Evolutionary conservation across 53 echinoderm and acorn worm species (phyloP), one percentile per base, ranked within the genome.

Genomic region (Mesocentrotus franciscanus): DNA sequence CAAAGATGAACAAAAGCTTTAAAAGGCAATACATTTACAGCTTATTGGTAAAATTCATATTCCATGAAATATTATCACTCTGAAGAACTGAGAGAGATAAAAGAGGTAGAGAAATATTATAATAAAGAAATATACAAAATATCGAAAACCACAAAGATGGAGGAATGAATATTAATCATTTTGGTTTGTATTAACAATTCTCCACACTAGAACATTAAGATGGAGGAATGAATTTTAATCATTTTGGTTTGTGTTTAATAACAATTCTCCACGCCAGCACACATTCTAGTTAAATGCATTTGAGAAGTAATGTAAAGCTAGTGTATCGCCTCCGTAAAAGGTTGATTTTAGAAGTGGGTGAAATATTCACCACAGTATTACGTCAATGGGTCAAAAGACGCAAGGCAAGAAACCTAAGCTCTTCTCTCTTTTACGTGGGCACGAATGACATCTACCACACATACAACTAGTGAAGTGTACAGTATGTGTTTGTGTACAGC

Each of bases 291-390:
- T 8, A 39, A 84, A 84, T 27, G 30, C 10, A 84, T 49, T 33
- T 20, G 55, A 49, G 55, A 20, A 24, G 84, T 7, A 24, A 84
- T 55, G 29, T 20, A 74, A 55, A 85, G 85, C 56, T 85, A 14
- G 87, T 58, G 56, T 58, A 58, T 87, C 87, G 24, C 14, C 58
- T 58, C 57, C 9, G 58, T 27, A 84, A 13, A 84, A 84, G 49
- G 84, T 39, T 42, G 84, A 74, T 84, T 49, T 84, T 2, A 39
- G 58, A 87, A 58, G 59, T 57, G 56, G 87, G 58, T 87, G n/a
- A 87, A 57, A 87, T 87, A 87, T 87, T 87, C 87, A 57, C 87
- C 27, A 16, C 87, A 87, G 87, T 87, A 87, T 87, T 87, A 87
- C 87, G 87, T 87, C 87, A 87, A 29, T 27, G 13, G n/a, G 57